A percentile compares a stretch with the other conserved stretches of the same genome.
These are phyloP conservation scores for Cirrhinus molitorella DNA, from an alignment of 2,797 vertebrate species.

Conservation along the genomic window DNA sequence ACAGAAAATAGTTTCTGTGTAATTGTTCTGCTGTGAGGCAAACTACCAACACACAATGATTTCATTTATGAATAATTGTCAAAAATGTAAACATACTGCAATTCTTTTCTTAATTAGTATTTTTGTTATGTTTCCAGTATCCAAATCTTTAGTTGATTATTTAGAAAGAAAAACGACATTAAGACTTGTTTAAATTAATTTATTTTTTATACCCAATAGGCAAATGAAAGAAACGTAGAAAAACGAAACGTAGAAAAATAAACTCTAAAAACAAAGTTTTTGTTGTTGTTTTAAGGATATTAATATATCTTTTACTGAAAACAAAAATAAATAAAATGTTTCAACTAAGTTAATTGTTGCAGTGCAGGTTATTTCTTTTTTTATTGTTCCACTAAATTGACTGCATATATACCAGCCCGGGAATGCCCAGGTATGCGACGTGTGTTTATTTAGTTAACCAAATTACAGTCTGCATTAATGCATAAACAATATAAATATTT, in stretches of 20 bases:
- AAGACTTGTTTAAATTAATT: neutral
- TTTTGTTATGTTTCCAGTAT: neutral
- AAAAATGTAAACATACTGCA: neutral
- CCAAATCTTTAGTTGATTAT: neutral
- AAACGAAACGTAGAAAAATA: too few species aligned
- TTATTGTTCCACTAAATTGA: neutral
- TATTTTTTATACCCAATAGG: neutral
- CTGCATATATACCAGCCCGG: neutral
- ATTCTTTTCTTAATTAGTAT: constrained; percentile 2
- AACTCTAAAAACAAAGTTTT: neutral
- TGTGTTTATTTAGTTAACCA: neutral
- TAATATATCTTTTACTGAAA: too few species aligned
- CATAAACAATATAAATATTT: neutral
- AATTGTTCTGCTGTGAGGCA: neutral
- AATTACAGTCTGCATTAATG: neutral
- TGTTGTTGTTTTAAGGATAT: neutral
- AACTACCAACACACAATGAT: neutral
- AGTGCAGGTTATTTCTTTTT: too few species aligned
- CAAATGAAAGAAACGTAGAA: neutral
- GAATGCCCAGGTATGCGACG: neutral
- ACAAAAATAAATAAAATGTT: too few species aligned
- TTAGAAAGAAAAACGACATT: neutral
- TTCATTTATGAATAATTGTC: neutral
- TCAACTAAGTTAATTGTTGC: too few species aligned
- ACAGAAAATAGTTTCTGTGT: neutral